Evolutionary conservation across 2,113 vertebrate species (phyloP).

Genomic region (Catharus fuscescens): DNA sequence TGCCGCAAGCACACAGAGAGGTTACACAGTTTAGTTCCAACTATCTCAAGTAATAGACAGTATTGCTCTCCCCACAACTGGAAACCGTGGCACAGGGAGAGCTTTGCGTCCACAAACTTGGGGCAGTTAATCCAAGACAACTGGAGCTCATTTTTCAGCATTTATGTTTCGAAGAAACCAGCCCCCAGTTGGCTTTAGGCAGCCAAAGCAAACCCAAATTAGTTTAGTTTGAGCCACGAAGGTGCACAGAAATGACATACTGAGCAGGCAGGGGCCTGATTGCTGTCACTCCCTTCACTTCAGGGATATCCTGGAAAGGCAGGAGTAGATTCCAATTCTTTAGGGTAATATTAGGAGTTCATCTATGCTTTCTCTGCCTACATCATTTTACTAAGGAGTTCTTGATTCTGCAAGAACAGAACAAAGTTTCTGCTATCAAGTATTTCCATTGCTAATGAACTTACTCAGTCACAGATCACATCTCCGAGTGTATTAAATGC

Average conservation of each 20-base stretch:
- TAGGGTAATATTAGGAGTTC: background rate
- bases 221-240: background rate
- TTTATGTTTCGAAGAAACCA: background rate
- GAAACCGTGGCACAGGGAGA: rapidly evolving
- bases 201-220: background rate
- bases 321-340: background rate
- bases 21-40: background rate
- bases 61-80: background rate
- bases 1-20: background rate
- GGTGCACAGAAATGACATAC: rapidly evolving
- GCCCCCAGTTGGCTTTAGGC: background rate
- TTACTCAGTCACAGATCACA: background rate
- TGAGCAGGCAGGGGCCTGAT: background rate
- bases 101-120: background rate
- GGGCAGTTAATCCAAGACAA: background rate
- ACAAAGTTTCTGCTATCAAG: background rate
- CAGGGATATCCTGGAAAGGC: background rate
- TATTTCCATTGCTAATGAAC: background rate
- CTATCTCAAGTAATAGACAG: background rate
- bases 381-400: background rate
- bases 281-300: rapidly evolving
- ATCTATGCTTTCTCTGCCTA: background rate
- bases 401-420: background rate
- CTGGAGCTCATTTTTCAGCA: background rate
- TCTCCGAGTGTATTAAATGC: background rate